phyloP scores from a whole-genome alignment of 1,140 invertebrate genomes.

The Meloidogyne exigua region DNA sequence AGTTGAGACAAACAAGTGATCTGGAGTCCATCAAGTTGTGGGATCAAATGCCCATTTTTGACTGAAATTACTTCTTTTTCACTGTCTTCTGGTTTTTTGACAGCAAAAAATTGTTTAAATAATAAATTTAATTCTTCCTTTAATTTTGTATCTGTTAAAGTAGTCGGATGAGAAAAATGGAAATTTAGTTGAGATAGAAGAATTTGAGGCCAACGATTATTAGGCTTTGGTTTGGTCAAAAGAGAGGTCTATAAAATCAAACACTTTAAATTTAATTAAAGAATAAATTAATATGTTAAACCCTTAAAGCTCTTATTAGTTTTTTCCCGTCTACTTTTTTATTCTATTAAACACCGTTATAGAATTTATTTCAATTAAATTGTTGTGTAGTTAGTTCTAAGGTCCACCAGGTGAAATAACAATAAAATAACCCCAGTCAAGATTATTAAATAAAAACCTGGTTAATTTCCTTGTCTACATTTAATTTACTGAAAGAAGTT shows the following conservation, averaged over 20 bases:
- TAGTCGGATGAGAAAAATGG: not conserved
- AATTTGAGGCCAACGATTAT: not conserved
- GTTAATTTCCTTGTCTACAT: not conserved
- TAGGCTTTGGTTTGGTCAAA: not conserved
- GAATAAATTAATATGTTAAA: no score
- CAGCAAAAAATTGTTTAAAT: not conserved
- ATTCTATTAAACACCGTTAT: no score
- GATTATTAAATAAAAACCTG: not conserved
- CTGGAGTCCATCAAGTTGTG: not conserved
- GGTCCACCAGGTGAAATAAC: no score
- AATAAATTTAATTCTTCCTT: not conserved
- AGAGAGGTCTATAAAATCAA: not conserved
- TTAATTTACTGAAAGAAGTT: not conserved
- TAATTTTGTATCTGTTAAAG: not conserved
- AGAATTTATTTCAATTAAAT: no score
- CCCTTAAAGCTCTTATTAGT: no score
- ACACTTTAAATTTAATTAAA: not conserved
- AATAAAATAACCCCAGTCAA: no score
- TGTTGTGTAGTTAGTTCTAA: no score
- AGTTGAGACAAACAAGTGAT: not conserved
- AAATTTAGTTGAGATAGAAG: not conserved
- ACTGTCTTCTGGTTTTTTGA: not conserved
- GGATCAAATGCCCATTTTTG: not conserved
- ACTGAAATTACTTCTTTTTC: not conserved
- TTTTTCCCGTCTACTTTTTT: no score